phyloP scores from a whole-genome alignment of 2,113 vertebrate genomes.

The Peromyscus californicus region DNA sequence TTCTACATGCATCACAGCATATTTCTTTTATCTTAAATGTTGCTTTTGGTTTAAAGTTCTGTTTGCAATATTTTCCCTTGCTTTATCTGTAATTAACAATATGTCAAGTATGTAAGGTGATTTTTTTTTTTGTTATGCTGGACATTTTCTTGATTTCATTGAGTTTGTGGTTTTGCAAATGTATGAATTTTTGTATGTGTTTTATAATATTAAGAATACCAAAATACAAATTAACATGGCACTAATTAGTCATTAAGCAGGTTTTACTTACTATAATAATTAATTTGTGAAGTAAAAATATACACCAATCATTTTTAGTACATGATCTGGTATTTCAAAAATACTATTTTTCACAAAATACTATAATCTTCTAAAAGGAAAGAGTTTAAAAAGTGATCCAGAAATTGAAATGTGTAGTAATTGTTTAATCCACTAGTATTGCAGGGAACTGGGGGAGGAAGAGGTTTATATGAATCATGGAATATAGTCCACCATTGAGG shows the following conservation, averaged over 20 bases:
- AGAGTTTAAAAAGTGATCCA: neutral
- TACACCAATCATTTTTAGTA: neutral
- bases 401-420: neutral
- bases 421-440: neutral
- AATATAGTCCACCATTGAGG: neutral
- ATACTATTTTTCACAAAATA: neutral
- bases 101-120: neutral
- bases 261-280: slow-evolving; percentile 31
- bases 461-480: neutral
- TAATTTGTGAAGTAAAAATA: neutral
- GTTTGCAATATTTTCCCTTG: neutral
- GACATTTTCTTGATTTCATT: neutral
- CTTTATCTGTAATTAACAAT: neutral
- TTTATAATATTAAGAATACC: neutral
- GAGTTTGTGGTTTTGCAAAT: neutral
- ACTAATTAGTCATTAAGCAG: neutral
- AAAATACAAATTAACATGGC: neutral
- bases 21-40: neutral
- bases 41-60: neutral
- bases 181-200: neutral
- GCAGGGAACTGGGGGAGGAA: neutral
- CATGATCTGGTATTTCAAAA: slow-evolving; percentile 15
- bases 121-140: neutral
- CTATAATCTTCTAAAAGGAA: neutral
- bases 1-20: neutral